A percentile compares a stretch with the other conserved stretches of the same genome.
Conservation (phyloP, 2,797 vertebrate species). For the Amblyraja radiata region DNA sequence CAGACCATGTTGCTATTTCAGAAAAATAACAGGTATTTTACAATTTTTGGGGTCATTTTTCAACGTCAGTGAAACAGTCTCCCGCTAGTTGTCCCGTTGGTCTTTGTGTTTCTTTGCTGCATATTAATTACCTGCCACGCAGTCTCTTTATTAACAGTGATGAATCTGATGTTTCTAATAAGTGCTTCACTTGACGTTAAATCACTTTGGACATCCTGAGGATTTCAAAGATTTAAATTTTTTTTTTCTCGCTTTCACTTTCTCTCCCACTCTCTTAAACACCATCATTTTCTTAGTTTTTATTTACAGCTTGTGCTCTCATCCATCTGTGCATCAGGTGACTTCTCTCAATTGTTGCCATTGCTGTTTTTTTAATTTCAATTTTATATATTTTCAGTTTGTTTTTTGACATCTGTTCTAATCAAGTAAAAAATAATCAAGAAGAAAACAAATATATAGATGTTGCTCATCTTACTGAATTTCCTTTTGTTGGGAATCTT, state of each 20-base stretch:
- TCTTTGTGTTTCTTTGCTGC: background rate
- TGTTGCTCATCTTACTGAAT: background rate
- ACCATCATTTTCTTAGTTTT: too few species aligned
- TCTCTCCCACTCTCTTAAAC: background rate
- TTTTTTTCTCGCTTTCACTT: background rate
- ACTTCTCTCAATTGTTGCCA: background rate
- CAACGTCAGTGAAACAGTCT: background rate
- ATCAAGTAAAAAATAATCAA: background rate
- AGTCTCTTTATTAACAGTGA: background rate
- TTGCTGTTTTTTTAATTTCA: background rate
- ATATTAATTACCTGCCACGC: background rate
- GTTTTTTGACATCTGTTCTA: background rate
- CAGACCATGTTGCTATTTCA: background rate
- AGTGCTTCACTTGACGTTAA: background rate
- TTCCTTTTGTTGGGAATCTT: background rate
- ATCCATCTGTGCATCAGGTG: background rate
- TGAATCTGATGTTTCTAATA: background rate
- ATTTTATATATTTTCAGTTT: background rate
- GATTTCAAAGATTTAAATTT: background rate
- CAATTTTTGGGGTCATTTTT: background rate
- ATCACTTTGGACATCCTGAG: background rate
- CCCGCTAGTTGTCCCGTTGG: background rate
- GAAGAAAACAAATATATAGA: background rate
- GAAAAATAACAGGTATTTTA: background rate
- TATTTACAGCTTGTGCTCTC: background rate